These are phyloP conservation scores for Pseudochaenichthys georgianus DNA, from an alignment of 2,797 vertebrate genomes.

Conservation along the genomic window DNA sequence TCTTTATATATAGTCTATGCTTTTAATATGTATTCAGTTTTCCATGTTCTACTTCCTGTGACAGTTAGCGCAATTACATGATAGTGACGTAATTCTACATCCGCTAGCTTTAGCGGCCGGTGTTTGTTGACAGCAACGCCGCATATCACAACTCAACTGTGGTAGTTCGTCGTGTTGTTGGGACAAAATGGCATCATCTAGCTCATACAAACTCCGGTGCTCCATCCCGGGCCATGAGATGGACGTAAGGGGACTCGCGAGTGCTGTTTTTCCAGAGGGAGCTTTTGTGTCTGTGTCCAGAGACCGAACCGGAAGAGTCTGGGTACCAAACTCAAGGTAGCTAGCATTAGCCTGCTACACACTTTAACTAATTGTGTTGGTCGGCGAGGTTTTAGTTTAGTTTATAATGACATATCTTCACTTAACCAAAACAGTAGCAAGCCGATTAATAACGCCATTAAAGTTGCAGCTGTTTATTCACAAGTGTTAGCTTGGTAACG, in stretches of 20 bases:
- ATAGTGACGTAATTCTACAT: slow-evolving; percentile 49
- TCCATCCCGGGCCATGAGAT: slow-evolving; percentile 92
- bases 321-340: slow-evolving; percentile 92
- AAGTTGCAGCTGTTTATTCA: accelerated
- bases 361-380: slow-evolving; percentile 14
- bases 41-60: too few relatives aligned
- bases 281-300: slow-evolving; percentile 95
- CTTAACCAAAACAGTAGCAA: accelerated
- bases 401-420: background rate
- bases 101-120: slow-evolving; percentile 66
- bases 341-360: slow-evolving; percentile 45
- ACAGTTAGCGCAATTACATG: background rate
- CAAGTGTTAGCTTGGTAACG: background rate
- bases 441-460: accelerated
- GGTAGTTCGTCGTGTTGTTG: slow-evolving; percentile 17
- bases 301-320: slow-evolving; percentile 94
- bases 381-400: background rate
- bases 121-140: slow-evolving; percentile 74
- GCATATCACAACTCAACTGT: slow-evolving; percentile 32
- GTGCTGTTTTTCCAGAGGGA: slow-evolving; percentile 86
- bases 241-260: slow-evolving; percentile 92
- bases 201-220: slow-evolving; percentile 91
- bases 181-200: slow-evolving; percentile 80
- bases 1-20: too few relatives aligned
- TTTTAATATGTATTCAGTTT: too few relatives aligned